A percentile compares a stretch with the other conserved stretches of the same genome.
Conservation (phyloP, 1,140 invertebrate species). For the Diorhabda sublineata region DNA sequence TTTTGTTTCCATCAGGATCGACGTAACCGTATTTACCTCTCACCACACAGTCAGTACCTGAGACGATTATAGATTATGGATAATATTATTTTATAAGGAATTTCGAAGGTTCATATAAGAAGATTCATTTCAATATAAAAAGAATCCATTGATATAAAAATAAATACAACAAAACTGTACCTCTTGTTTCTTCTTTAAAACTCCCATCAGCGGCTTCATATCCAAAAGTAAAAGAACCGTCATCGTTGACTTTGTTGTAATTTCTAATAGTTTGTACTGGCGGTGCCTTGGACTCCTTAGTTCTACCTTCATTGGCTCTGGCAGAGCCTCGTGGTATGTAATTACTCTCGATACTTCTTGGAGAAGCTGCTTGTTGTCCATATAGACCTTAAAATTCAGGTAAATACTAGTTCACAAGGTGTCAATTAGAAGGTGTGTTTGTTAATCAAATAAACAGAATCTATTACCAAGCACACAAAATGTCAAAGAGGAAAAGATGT, state of each 20-base stretch:
- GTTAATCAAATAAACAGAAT: too few relatives aligned
- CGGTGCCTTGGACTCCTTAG: constrained; percentile 61
- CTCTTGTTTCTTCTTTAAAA: constrained; percentile 83
- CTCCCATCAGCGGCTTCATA: constrained; percentile 86
- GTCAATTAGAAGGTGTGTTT: too few relatives aligned
- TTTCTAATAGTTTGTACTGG: constrained; percentile 75
- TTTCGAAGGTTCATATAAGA: too few relatives aligned
- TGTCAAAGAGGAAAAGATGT: too few relatives aligned
- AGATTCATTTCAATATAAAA: not conserved
- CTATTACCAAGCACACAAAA: too few relatives aligned
- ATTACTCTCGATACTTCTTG: constrained; percentile 36
- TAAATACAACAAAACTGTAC: constrained; percentile 5
- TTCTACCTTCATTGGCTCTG: constrained; percentile 39
- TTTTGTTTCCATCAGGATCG: constrained; percentile 81
- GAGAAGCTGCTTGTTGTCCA: constrained; percentile 42
- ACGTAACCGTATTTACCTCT: constrained; percentile 85
- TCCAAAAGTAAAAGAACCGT: constrained; percentile 82
- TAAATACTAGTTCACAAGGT: too few relatives aligned
- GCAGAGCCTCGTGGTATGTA: constrained; percentile 33
- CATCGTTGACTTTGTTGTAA: constrained; percentile 78
- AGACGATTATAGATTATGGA: not conserved
- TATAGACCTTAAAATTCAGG: constrained; percentile 28
- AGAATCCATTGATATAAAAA: not conserved
- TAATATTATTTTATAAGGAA: not conserved
- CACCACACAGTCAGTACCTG: constrained; percentile 75